phyloP scores from a whole-genome alignment of 2,113 vertebrate species.

The Ptilonorhynchus violaceus region DNA sequence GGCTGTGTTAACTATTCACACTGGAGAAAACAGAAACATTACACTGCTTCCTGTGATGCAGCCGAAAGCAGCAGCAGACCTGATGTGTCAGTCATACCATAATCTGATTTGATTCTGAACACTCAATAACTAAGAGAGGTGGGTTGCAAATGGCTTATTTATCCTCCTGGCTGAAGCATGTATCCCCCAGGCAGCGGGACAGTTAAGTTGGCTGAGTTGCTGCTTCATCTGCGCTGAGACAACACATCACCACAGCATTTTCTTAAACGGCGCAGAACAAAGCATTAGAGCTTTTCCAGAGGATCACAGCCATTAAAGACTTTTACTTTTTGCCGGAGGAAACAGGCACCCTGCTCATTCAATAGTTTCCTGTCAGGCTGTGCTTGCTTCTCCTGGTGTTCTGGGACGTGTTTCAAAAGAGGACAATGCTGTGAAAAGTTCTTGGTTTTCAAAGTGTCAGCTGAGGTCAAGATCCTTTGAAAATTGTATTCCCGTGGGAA shows the following conservation, averaged over 20 bases:
- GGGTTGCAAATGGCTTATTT: neutral
- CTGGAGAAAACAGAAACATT: neutral
- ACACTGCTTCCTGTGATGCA: neutral
- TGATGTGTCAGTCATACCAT: neutral
- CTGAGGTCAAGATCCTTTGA: conserved; percentile 17
- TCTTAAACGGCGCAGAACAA: neutral
- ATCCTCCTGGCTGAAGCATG: accelerated
- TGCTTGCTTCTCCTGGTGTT: neutral
- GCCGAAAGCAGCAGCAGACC: neutral
- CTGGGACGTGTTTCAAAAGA: conserved; percentile 16
- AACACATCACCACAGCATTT: neutral
- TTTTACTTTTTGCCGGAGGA: conserved; percentile 24
- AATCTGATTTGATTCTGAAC: neutral
- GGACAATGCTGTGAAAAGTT: conserved; percentile 35
- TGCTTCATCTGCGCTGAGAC: neutral
- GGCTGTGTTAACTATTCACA: neutral
- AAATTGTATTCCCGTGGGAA: conserved; percentile 24
- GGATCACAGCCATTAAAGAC: neutral
- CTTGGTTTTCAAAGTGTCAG: conserved; percentile 9
- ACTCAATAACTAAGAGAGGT: neutral
- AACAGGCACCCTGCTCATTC: neutral
- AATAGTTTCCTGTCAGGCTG: conserved; percentile 27
- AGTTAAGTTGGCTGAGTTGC: neutral
- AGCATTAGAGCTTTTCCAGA: conserved; percentile 1
- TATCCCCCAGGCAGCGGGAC: neutral